Base-by-base conservation (phyloP, 2,797 vertebrate genomes). In the Acanthiza pusilla region DNA sequence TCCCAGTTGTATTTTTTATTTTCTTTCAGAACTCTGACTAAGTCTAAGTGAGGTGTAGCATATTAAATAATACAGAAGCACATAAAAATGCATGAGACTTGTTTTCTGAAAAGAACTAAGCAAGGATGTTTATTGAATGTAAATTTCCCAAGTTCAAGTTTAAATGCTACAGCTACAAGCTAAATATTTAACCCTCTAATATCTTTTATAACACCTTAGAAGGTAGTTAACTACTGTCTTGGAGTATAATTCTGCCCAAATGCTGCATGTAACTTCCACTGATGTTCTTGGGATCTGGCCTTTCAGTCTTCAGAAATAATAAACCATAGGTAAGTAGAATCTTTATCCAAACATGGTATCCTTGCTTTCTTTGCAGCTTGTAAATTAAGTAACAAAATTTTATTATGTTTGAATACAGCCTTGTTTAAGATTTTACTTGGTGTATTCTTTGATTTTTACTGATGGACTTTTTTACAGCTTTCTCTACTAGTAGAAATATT, bases 31-130 rank as follows among this genome's bases (percentile, higher is more conserved):
- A 94, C 75, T 91, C 62, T 90, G 58, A 93, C 60, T 94, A 96
- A 92, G 27, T 89, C 87, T 43, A 84, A 94, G 82, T 60, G 95
- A 96, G 73, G 72, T 89, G 42, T 76, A 96, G 88, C 88, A 96
- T 96, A 97, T 94, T 97, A 97, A 98, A 93, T 91, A 93, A 95
- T 68, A 91, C 9, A 91, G 68, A 85, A 61, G 92, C 71, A 95
- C 70, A 96, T 95, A 97, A 96, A 97, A 97, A 95, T 94, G 34
- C 88, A 91, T 79, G 70, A 94, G 55, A n/a, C 45, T 88, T 94
- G 65, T 95, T 95, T 81, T 93, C 75, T 81, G 93, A 55, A 94
- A 85, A 92, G 65, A 96, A 92, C 23, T 90, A 86, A 91, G 38
- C 45, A 85, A 87, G 74, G 38, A 45, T 95, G 54, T 91, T 97